These are phyloP conservation scores for Mythimna lalbum DNA, from an alignment of 2,888 invertebrate genomes.

Conservation along the genomic window DNA sequence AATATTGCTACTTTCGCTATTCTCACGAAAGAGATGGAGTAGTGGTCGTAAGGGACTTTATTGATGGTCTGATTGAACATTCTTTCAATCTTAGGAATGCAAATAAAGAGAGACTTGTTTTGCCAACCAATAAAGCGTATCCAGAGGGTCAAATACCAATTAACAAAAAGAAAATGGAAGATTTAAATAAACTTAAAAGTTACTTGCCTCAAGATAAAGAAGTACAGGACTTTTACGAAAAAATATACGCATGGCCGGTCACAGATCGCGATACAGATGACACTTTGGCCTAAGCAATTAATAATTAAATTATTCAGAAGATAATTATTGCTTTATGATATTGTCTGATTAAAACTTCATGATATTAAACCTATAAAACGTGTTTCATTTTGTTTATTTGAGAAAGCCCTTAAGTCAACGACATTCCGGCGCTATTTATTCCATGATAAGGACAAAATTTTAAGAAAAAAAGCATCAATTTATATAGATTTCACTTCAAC, in stretches of 20 bases:
- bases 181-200: slow-evolving; percentile 26
- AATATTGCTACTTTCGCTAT: slow-evolving; percentile 24
- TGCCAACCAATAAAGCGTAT: slow-evolving; percentile 23
- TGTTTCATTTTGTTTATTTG: slow-evolving; percentile 24
- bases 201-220: slow-evolving; percentile 30
- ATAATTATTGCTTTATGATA: slow-evolving; percentile 9
- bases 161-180: slow-evolving; percentile 27
- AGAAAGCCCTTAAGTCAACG: slow-evolving; percentile 27
- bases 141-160: slow-evolving; percentile 25
- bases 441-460: slow-evolving; percentile 17
- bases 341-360: slow-evolving; percentile 23
- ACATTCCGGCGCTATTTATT: slow-evolving; percentile 23
- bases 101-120: slow-evolving; percentile 24
- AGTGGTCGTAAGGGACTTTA: slow-evolving; percentile 19
- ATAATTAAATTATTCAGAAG: slow-evolving; percentile 14
- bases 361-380: slow-evolving; percentile 16
- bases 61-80: slow-evolving; percentile 30
- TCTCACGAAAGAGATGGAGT: slow-evolving; percentile 19
- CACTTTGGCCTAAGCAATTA: slow-evolving; percentile 24
- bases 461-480: slow-evolving; percentile 24
- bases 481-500: slow-evolving; percentile 27
- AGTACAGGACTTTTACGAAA: slow-evolving; percentile 23
- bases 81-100: slow-evolving; percentile 27
- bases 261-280: slow-evolving; percentile 20
- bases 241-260: slow-evolving; percentile 24